Base-by-base conservation (phyloP, 2,888 invertebrate genomes). In the Amaurobius ferox region DNA sequence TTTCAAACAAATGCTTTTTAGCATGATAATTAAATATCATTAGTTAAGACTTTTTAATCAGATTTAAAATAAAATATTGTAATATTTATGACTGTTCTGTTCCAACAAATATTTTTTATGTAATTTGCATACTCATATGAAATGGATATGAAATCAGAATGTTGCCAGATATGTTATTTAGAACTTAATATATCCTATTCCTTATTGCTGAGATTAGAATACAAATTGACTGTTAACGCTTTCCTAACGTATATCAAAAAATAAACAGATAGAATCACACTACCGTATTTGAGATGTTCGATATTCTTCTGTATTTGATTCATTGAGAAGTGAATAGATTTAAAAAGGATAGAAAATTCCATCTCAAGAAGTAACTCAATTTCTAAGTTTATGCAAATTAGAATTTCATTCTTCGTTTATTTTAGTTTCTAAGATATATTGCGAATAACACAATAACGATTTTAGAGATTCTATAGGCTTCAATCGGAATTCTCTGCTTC, bases 391-490 rank as follows among this genome's bases (percentile, higher is more conserved):
- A 55, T 55, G 55, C 23, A 55, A 11, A 55, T 55, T 55, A 55
- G 55, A 23, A 55, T 55, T 55, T 55, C 23, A 55, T 55, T 55
- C 55, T 55, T 55, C 55, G 55, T 23, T 55, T 55, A 55, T 55
- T 55, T 55, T 55, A 19, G 55, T 23, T 55, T 23, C 55, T 55
- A 23, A 55, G 55, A 55, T 55, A 55, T 55, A 55, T 55, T 55
- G 55, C 3, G 23, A 55, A 16, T 55, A 55, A 55, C 23, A 55
- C 55, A 55, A 55, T 55, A 55, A 55, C 55, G 23, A 23, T 55
- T 55, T 55, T 55, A 2, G 23, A 55, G 23, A 55, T 23, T 55
- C 55, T 23, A 23, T 5, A 5, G 44, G 5, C 35, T 23, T 55
- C 19, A 55, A 55, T 55, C 55, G 55, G 55, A 55, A 55, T 55